Evolutionary conservation across 2,888 invertebrate genomes (phyloP).

Genomic region (Caenorhabditis japonica): DNA sequence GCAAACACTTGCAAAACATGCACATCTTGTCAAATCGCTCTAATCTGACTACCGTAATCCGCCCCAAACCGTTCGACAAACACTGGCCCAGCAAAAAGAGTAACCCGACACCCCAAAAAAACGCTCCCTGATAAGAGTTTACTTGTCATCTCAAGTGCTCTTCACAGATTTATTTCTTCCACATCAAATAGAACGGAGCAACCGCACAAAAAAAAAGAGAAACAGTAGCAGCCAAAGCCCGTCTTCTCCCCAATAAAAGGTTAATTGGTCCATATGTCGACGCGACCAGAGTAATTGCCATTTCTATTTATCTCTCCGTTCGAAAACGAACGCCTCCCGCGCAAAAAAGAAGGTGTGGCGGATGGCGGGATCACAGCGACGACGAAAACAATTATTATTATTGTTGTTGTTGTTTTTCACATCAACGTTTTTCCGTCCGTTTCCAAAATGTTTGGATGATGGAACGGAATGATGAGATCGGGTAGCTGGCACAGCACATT

Average conservation of each 20-base stretch:
- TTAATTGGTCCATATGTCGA: conserved; percentile 48
- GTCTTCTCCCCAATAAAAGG: conserved; percentile 38
- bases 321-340: conserved; percentile 4
- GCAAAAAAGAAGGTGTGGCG: conserved; percentile 38
- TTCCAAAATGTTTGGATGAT: too few relatives aligned
- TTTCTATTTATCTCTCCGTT: conserved; percentile 15
- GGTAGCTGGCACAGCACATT: too few relatives aligned
- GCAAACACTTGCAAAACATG: conserved; percentile 10
- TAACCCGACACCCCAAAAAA: conserved; percentile 26
- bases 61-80: conserved; percentile 19
- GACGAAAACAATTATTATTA: conserved; percentile 7
- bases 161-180: conserved; percentile 22
- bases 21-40: background rate
- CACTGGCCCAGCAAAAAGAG: too few relatives aligned
- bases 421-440: too few relatives aligned
- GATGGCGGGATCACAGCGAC: background rate
- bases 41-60: conserved; percentile 40
- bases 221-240: conserved; percentile 5
- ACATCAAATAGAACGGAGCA: background rate
- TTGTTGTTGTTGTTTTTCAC: conserved; percentile 3
- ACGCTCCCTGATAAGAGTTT: conserved; percentile 24
- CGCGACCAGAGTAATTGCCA: conserved; percentile 39
- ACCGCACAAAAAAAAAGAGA: conserved; percentile 7
- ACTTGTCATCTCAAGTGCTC: conserved; percentile 42
- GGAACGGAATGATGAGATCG: too few relatives aligned